Evolutionary conservation across 53 echinoderm and acorn worm species (phyloP).

Genomic region (Holothuria scabra): DNA sequence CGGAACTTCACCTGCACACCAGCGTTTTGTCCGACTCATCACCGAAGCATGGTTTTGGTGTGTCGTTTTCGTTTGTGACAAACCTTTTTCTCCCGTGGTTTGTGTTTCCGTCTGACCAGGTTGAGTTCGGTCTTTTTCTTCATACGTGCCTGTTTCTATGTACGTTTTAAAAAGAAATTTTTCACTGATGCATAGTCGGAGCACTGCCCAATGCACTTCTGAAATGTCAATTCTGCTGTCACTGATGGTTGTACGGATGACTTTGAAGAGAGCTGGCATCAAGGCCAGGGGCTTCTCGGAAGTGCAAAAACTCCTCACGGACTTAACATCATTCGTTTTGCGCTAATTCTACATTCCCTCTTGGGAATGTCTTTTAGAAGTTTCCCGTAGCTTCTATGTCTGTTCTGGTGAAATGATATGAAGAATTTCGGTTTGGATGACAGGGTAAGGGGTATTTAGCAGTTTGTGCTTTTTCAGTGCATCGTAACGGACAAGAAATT

Average conservation of each 20-base stretch:
- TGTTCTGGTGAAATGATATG: slow-evolving; percentile 35
- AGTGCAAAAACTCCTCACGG: slow-evolving; percentile 55
- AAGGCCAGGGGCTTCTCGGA: slow-evolving; percentile 46
- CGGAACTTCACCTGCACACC: slow-evolving; percentile 47
- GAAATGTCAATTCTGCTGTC: slow-evolving; percentile 30
- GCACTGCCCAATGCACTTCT: slow-evolving; percentile 52
- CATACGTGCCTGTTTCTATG: too few relatives aligned
- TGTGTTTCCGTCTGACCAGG: too few relatives aligned
- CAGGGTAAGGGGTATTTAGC: slow-evolving; percentile 38
- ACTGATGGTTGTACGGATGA: slow-evolving; percentile 26
- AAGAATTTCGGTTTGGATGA: slow-evolving; percentile 24
- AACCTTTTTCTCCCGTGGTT: too few relatives aligned
- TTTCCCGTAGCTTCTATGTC: slow-evolving; percentile 40
- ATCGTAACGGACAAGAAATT: background rate
- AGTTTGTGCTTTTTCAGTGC: too few relatives aligned
- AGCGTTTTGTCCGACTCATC: slow-evolving; percentile 49
- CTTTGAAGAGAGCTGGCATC: slow-evolving; percentile 47
- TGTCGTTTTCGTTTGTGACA: too few relatives aligned
- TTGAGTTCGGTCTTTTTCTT: too few relatives aligned
- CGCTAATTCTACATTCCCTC: slow-evolving; percentile 42
- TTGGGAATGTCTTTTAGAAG: slow-evolving; percentile 50
- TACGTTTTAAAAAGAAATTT: too few relatives aligned
- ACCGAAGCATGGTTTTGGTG: too few relatives aligned
- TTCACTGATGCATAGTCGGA: slow-evolving; percentile 65
- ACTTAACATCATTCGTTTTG: slow-evolving; percentile 23